These are phyloP conservation scores for Bagarius yarrelli DNA, from an alignment of 2,113 vertebrate species.

Conservation along the genomic window DNA sequence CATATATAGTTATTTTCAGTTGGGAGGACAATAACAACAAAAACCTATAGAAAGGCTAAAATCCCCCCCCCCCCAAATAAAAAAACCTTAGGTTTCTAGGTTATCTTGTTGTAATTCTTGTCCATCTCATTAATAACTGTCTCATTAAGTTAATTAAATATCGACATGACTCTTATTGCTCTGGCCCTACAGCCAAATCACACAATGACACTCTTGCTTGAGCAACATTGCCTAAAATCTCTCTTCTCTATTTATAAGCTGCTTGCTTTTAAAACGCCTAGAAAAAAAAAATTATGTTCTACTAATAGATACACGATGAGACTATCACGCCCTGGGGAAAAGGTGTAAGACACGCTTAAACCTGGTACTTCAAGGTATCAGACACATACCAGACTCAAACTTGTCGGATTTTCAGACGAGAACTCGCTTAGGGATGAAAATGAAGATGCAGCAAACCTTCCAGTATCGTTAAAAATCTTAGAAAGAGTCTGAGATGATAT, in stretches of 20 bases:
- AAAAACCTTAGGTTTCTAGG: too few relatives aligned
- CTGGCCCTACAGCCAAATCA: not conserved
- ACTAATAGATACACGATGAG: not conserved
- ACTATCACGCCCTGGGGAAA: not conserved
- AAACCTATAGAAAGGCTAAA: too few relatives aligned
- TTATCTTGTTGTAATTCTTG: too few relatives aligned
- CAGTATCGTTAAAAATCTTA: not conserved
- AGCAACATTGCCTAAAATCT: not conserved
- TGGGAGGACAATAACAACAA: too few relatives aligned
- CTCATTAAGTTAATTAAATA: not conserved
- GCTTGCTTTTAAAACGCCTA: not conserved
- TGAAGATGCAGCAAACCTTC: slow-evolving; percentile 32
- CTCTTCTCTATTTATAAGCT: not conserved
- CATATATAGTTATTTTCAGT: too few relatives aligned
- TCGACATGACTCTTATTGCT: not conserved
- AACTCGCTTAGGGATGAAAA: not conserved
- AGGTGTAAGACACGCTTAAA: not conserved
- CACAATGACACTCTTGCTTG: not conserved
- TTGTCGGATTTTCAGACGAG: slow-evolving; percentile 36
- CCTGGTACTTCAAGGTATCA: not conserved
- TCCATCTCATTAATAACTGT: too few relatives aligned
- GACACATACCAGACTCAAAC: not conserved
- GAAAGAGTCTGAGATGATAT: too few relatives aligned
- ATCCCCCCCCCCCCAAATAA: too few relatives aligned
- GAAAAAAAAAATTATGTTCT: not conserved